Base-by-base conservation (phyloP, 2,797 vertebrate species). In the Chelonia mydas region DNA sequence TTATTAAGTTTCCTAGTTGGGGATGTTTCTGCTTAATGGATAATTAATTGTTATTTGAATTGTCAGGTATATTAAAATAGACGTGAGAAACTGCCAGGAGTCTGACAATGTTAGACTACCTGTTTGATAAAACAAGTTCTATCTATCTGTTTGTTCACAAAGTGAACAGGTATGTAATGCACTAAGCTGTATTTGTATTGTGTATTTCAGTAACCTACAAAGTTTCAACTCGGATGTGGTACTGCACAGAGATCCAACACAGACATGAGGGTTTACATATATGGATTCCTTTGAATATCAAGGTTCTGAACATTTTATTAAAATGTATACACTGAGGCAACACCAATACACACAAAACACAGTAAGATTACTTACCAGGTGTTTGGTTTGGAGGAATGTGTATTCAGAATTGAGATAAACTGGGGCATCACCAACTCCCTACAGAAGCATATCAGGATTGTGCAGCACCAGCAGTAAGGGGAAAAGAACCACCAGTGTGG, bases 41-140 rank as follows among this genome's bases (percentile, higher is more conserved):
- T 91, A 94, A 68, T 90, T 94, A 83, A 65, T 90, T 94, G 83
- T 90, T 97, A 96, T 94, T 89, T 96, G 55, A 97, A 94, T 54
- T 93, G 74, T 53, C 89, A 84, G 80, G 19, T 93, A 13, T 57
- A 96, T 84, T 94, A 82, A 47, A 96, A 49, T 13, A 82, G n/a
- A 2, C 13, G 83, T 93, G 86, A 91, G 92, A 68, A 96, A 92
- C 83, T n/a, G 77, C 84, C 68, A 80, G 59, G 45, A 81, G 45
- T 91, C 93, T 85, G 13, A 59, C 59, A 82, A 12, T 84, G 53
- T 55, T 87, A 88, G 84, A 28, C 33, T 80, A 90, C 80, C 25
- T 79, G 45, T 47, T 11, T 90, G 47, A 86, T n/a, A 92, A 92
- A 80, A 1, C 31, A 82, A 84, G 16, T 13, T 83, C 54, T 19